Conservation (phyloP, 2,797 vertebrate genomes). For the Caiman crocodilus region DNA sequence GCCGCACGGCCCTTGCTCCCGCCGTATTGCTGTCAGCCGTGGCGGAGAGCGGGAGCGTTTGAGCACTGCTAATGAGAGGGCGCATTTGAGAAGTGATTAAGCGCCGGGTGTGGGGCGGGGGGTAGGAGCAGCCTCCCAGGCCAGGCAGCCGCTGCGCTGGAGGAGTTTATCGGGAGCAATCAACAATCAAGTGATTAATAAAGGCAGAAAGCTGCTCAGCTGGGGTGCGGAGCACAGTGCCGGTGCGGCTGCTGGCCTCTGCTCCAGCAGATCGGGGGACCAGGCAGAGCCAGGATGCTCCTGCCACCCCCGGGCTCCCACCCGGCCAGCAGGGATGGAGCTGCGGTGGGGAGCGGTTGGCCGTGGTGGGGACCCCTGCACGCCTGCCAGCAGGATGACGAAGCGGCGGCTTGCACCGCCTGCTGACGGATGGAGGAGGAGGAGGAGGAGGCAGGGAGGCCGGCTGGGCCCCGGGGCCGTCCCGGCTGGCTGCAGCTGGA, state of each 20-base stretch:
- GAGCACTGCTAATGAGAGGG: neutral
- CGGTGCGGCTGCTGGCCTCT: too few species aligned
- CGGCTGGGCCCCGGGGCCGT: neutral
- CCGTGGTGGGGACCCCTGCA: rapidly evolving
- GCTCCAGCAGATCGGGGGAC: neutral
- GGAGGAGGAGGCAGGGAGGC: neutral
- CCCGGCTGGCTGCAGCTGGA: neutral
- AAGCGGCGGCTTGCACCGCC: neutral
- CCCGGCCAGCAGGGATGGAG: rapidly evolving
- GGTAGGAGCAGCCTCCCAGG: rapidly evolving
- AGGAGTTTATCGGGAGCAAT: neutral
- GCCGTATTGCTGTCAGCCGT: neutral
- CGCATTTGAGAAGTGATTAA: rapidly evolving
- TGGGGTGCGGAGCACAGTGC: neutral
- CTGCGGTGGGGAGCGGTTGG: rapidly evolving
- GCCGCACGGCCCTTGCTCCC: neutral
- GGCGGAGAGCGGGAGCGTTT: neutral
- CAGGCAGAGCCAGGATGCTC: neutral
- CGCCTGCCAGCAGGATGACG: neutral
- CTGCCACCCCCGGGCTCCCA: neutral
- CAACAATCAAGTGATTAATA: neutral
- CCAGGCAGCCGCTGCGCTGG: neutral
- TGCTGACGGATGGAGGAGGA: neutral
- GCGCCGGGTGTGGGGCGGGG: rapidly evolving
- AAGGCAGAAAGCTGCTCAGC: neutral